Conservation (phyloP, 1,140 invertebrate species). For the Pseudobourletiella spinata region DNA sequence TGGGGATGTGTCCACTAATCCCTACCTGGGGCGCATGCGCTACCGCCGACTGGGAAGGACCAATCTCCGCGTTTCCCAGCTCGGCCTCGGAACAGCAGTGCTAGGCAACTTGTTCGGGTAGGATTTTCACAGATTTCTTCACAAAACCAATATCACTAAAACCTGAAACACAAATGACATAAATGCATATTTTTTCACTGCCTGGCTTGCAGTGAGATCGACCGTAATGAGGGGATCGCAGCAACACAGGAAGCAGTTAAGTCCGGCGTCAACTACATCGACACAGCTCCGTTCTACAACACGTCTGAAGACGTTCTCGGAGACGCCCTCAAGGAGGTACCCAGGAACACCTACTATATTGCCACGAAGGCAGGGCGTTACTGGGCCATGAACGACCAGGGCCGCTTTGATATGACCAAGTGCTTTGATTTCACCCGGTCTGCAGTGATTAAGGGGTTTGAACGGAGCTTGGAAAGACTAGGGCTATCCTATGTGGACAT, state of each 20-base stretch:
- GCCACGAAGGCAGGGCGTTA: constrained; percentile 74
- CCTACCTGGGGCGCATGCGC: neutral
- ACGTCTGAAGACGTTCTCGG: constrained; percentile 68
- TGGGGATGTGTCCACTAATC: neutral
- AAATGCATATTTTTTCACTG: no score
- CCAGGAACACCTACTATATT: constrained; percentile 73
- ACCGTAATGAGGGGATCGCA: neutral
- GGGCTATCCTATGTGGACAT: constrained; percentile 77
- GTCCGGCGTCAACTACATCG: constrained; percentile 80
- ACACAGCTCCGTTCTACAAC: constrained; percentile 55
- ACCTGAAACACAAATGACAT: no score
- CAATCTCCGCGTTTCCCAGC: neutral
- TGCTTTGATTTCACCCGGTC: constrained; percentile 77
- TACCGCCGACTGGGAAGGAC: neutral
- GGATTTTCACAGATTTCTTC: no score
- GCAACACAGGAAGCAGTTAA: constrained; percentile 44
- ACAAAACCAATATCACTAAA: no score
- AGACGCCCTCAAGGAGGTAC: constrained; percentile 68
- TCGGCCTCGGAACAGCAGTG: neutral
- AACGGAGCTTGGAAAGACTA: constrained; percentile 63
- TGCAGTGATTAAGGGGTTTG: constrained; percentile 62
- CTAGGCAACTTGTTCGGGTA: neutral
- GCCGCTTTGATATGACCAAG: constrained; percentile 80
- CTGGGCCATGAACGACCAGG: constrained; percentile 58
- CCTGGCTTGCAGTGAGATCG: no score